Conservation (phyloP, 2,797 vertebrate genomes). For the Novumbra hubbsi region DNA sequence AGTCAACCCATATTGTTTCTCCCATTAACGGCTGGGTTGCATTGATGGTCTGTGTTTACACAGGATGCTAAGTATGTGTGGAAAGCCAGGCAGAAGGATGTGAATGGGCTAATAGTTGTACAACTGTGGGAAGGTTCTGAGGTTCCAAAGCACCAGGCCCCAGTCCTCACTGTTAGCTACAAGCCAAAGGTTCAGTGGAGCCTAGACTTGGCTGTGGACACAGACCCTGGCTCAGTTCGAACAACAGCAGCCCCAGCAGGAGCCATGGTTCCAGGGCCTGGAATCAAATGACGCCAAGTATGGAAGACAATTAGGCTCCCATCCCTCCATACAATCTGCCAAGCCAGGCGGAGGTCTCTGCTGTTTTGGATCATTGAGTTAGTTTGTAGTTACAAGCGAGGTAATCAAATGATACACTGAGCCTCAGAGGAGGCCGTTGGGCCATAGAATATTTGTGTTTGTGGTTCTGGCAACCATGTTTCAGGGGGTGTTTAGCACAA, state of each 20-base stretch:
- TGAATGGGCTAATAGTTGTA: constrained; percentile 21
- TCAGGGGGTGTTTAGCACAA: constrained; percentile 32
- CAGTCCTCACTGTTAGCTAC: neutral
- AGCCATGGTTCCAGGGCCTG: constrained; percentile 29
- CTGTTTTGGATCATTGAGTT: constrained; percentile 37
- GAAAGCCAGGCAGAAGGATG: constrained; percentile 23
- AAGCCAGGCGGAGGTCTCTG: constrained; percentile 21
- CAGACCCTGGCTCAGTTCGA: constrained; percentile 10
- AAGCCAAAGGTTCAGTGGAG: constrained; percentile 19
- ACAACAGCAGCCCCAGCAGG: constrained; percentile 14
- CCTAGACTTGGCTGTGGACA: constrained; percentile 7
- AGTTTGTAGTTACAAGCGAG: constrained; percentile 51
- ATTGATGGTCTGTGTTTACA: constrained; percentile 15
- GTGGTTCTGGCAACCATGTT: constrained; percentile 32
- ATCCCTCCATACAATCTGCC: constrained; percentile 33
- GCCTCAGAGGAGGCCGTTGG: constrained; percentile 9
- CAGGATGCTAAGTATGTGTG: constrained; percentile 15
- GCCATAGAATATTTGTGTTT: constrained; percentile 28
- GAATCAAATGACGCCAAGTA: constrained; percentile 44
- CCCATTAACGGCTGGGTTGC: constrained; percentile 6
- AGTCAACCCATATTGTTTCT: constrained; percentile 14
- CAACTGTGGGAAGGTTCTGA: constrained; percentile 16
- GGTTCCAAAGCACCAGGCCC: constrained; percentile 18
- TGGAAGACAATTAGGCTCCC: constrained; percentile 41
- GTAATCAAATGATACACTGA: constrained; percentile 54